phyloP scores from a whole-genome alignment of 1,140 invertebrate genomes.

The Drosophila rhopaloa region DNA sequence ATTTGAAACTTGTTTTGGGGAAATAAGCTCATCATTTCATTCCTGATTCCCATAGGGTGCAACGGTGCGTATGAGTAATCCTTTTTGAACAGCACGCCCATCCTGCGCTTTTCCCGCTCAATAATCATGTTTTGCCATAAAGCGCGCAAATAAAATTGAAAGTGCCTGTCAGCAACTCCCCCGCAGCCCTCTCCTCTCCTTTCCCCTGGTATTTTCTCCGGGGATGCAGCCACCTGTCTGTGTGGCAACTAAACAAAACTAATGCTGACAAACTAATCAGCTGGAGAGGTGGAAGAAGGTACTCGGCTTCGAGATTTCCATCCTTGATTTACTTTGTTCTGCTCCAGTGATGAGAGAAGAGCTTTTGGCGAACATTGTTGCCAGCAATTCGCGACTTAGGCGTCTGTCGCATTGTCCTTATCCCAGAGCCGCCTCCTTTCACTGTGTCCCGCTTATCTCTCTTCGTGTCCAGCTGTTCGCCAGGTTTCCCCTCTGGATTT shows the following conservation, averaged over 20 bases:
- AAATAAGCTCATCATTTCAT: constrained; percentile 40
- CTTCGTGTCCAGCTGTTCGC: constrained; percentile 45
- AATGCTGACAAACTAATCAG: constrained; percentile 73
- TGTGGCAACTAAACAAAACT: constrained; percentile 54
- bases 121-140: constrained; percentile 67
- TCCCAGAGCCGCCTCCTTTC: neutral
- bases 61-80: constrained; percentile 76
- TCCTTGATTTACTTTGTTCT: constrained; percentile 63
- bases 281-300: constrained; percentile 19
- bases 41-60: constrained; percentile 33
- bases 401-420: constrained; percentile 4
- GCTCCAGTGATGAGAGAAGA: constrained; percentile 46
- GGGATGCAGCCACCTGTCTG: constrained; percentile 66
- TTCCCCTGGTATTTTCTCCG: constrained; percentile 9
- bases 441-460: constrained; percentile 42
- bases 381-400: constrained; percentile 37
- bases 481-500: neutral
- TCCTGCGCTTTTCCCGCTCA: constrained; percentile 1
- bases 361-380: constrained; percentile 42
- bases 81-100: constrained; percentile 24
- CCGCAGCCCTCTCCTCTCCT: neutral
- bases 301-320: constrained; percentile 43
- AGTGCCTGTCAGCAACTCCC: constrained; percentile 57
- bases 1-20: constrained; percentile 1
- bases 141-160: constrained; percentile 76